These are phyloP conservation scores for Coremacera marginata DNA, from an alignment of 2,888 invertebrate species.

Conservation along the genomic window DNA sequence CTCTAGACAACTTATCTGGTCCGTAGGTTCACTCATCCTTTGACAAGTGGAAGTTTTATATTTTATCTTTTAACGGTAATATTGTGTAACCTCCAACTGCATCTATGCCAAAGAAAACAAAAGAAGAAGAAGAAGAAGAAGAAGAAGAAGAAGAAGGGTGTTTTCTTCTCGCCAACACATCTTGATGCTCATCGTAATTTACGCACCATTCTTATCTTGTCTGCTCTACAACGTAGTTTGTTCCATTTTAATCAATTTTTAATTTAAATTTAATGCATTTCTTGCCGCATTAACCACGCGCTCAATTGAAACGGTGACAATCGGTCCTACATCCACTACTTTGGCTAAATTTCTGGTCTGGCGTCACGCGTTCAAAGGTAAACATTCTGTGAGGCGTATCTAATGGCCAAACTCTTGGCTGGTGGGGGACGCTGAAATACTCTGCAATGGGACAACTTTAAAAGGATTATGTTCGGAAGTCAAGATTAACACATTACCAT, in stretches of 20 bases:
- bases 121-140: neutral
- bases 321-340: neutral
- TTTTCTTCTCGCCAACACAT: neutral
- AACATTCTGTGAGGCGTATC: conserved; percentile 57
- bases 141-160: neutral
- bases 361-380: conserved; percentile 59
- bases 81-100: conserved; percentile 56
- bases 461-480: conserved; percentile 61
- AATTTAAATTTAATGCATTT: conserved; percentile 62
- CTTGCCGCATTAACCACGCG: conserved; percentile 27
- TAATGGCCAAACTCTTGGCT: conserved; percentile 51
- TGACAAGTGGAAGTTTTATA: neutral
- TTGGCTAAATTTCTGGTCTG: conserved; percentile 43
- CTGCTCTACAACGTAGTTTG: conserved; percentile 32
- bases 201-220: neutral
- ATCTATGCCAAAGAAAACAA: neutral
- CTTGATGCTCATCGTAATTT: neutral
- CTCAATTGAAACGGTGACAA: conserved; percentile 21
- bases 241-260: conserved; percentile 64
- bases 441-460: conserved; percentile 33
- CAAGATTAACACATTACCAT: conserved; percentile 50
- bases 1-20: neutral
- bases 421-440: neutral
- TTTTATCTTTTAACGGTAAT: conserved; percentile 51
- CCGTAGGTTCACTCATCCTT: neutral